Evolutionary conservation across 2,797 vertebrate species (phyloP).

Genomic region (Eulemur coronatus): DNA sequence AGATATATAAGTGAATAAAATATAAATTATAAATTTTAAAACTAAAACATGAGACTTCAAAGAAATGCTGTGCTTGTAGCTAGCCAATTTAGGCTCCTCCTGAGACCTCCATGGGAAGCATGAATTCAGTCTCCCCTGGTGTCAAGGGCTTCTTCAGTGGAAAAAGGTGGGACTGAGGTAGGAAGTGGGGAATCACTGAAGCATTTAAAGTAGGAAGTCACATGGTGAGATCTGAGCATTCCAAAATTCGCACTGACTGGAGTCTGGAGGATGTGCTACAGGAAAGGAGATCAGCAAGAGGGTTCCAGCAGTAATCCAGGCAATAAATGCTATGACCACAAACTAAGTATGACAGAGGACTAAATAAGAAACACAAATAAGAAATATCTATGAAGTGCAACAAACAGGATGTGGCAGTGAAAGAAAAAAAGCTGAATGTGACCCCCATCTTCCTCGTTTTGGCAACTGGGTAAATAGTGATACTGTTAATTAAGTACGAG

Average conservation of each 20-base stretch:
- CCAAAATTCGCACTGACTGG: not conserved
- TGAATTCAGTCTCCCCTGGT: not conserved
- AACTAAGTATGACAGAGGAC: not conserved
- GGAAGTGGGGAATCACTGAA: not conserved
- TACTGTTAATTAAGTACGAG: not conserved
- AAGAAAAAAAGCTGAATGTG: not conserved
- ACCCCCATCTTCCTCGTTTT: not conserved
- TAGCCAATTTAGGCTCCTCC: not conserved
- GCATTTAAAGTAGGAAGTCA: not conserved
- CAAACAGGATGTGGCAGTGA: not conserved
- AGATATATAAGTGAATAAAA: not conserved
- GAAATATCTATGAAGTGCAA: not conserved
- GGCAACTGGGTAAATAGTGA: not conserved
- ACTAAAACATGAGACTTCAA: not conserved
- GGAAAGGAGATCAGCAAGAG: not conserved
- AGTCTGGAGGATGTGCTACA: not conserved
- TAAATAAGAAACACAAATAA: not conserved
- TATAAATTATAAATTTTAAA: not conserved
- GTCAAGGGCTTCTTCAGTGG: not conserved
- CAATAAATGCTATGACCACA: not conserved
- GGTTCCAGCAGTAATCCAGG: not conserved
- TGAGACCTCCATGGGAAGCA: not conserved
- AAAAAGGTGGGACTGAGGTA: not conserved
- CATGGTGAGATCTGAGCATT: not conserved
- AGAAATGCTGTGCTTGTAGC: not conserved